phyloP scores from a whole-genome alignment of 30 jellyfish, hydroid and myxozoan species.

The Catostylus mosaicus region DNA sequence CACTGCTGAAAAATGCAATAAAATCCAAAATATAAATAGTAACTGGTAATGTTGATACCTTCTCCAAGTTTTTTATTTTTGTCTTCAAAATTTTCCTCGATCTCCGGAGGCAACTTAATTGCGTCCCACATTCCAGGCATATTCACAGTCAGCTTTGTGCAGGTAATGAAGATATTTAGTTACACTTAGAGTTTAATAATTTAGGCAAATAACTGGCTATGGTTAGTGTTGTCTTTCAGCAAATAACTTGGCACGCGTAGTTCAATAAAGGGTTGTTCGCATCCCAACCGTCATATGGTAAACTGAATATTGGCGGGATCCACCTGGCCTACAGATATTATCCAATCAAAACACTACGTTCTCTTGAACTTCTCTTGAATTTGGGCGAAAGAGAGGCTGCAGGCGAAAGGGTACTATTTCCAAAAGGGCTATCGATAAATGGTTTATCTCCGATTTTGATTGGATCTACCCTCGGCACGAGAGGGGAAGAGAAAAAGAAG shows the following conservation, averaged over 20 bases:
- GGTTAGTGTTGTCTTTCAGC: not conserved
- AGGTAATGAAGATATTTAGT: not conserved
- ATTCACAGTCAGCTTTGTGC: not conserved
- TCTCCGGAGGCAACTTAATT: slow-evolving; percentile 69
- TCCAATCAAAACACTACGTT: slow-evolving; percentile 47
- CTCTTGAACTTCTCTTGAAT: too few relatives aligned
- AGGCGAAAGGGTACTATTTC: too few relatives aligned
- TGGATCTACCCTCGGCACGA: too few relatives aligned
- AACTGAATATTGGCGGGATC: slow-evolving; percentile 68
- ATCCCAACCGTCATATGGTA: slow-evolving; percentile 9
- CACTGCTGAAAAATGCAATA: not conserved
- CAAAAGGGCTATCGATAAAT: too few relatives aligned
- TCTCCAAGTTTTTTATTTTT: slow-evolving; percentile 84
- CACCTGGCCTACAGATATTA: slow-evolving; percentile 68
- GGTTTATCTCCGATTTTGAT: too few relatives aligned
- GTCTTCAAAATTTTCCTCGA: slow-evolving; percentile 67
- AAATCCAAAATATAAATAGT: not conserved
- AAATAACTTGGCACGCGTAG: slow-evolving; percentile 9
- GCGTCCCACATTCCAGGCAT: slow-evolving; percentile 71
- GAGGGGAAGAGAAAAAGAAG: too few relatives aligned
- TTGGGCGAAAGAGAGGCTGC: too few relatives aligned
- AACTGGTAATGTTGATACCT: slow-evolving; percentile 80
- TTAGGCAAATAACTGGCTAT: not conserved
- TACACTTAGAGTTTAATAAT: not conserved
- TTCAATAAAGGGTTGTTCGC: not conserved